Percentiles rank a stretch among this genome's conserved stretches.
phyloP scores from a whole-genome alignment of 2,888 invertebrate genomes.

The Lomographa bimaculata region DNA sequence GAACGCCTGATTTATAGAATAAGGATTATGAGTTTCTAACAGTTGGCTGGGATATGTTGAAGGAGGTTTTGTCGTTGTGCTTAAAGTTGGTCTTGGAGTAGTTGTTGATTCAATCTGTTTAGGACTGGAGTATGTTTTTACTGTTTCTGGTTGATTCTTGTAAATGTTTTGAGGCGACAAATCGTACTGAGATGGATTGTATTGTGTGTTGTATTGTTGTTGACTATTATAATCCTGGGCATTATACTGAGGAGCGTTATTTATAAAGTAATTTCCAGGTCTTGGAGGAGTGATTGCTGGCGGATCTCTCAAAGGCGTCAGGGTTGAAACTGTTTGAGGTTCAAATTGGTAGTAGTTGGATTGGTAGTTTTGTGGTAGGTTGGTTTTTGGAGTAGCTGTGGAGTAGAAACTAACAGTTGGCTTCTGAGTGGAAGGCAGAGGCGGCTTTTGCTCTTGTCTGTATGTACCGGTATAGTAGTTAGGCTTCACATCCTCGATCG shows the following conservation, averaged over 20 bases:
- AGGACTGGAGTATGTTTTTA: constrained; percentile 46
- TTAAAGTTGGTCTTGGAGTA: constrained; percentile 43
- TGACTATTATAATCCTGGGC: too few relatives aligned
- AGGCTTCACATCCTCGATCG: constrained; percentile 28
- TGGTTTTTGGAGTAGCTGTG: constrained; percentile 20
- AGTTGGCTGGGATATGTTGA: constrained; percentile 69
- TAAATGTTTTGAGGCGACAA: constrained; percentile 35
- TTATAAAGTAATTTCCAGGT: constrained; percentile 59
- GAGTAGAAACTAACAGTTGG: constrained; percentile 70
- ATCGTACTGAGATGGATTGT: constrained; percentile 48
- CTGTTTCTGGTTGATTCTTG: constrained; percentile 40
- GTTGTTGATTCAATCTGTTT: constrained; percentile 53
- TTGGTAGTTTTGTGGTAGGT: constrained; percentile 46
- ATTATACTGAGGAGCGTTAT: constrained; percentile 55
- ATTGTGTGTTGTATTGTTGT: constrained; percentile 55
- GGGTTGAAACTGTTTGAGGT: constrained; percentile 65
- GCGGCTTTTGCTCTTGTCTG: constrained; percentile 37
- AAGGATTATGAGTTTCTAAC: constrained; percentile 76
- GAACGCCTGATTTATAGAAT: constrained; percentile 78
- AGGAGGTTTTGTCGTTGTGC: constrained; percentile 58
- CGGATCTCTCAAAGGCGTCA: constrained; percentile 51
- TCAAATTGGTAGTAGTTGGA: constrained; percentile 72
- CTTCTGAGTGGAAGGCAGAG: constrained; percentile 60
- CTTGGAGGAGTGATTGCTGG: constrained; percentile 49
- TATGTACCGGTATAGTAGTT: constrained; percentile 34